Percentiles rank a stretch among this genome's conserved stretches.
Conservation (phyloP, 2,113 vertebrate genomes). For the Rana temporaria region DNA sequence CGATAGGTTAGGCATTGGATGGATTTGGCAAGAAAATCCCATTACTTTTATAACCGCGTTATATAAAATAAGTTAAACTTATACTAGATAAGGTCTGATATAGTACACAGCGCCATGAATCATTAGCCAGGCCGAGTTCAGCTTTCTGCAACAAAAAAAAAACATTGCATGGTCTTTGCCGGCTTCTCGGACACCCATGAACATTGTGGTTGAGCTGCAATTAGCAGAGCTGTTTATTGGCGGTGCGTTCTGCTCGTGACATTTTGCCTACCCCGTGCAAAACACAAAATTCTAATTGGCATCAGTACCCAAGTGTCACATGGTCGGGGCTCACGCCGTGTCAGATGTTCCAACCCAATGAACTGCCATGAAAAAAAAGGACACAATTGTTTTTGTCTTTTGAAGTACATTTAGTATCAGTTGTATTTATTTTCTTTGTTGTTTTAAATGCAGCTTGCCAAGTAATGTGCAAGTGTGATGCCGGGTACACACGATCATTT, state of each 20-base stretch:
- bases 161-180: slow-evolving; percentile 63
- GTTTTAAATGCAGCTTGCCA: no score
- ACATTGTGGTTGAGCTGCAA: slow-evolving; percentile 62
- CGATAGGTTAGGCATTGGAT: slow-evolving; percentile 44
- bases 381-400: no score
- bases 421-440: no score
- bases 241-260: slow-evolving; percentile 9
- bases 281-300: slow-evolving; percentile 50
- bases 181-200: slow-evolving; percentile 61
- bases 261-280: slow-evolving; percentile 59
- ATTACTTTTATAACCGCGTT: slow-evolving; percentile 59
- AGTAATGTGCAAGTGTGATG: no score
- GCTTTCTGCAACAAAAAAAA: slow-evolving; percentile 56
- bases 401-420: no score
- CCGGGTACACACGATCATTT: no score
- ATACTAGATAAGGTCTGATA: slow-evolving; percentile 60
- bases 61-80: slow-evolving; percentile 56
- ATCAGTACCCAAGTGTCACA: slow-evolving; percentile 58
- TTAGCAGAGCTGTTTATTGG: slow-evolving; percentile 63
- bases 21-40: slow-evolving; percentile 40
- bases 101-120: slow-evolving; percentile 64
- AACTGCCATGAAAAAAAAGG: not conserved
- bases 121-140: slow-evolving; percentile 64
- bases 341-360: not conserved
- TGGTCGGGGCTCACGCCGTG: slow-evolving; percentile 12